Conservation (phyloP, 1,140 invertebrate genomes). For the Apis cerana region DNA sequence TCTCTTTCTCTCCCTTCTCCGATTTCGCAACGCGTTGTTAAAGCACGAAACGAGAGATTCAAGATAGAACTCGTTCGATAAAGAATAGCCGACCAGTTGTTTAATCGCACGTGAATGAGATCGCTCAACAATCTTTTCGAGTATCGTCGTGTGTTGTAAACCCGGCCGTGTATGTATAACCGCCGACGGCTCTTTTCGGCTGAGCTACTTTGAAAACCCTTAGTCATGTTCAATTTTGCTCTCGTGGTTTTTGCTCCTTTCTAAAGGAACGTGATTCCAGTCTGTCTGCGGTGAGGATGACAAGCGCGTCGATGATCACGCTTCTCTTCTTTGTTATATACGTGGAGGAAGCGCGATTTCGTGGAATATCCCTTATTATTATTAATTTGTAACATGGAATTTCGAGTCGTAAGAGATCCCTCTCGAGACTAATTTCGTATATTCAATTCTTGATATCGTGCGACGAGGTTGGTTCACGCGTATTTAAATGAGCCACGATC, state of each 20-base stretch:
- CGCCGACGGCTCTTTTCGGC: neutral
- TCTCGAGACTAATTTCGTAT: no score
- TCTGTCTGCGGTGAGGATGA: neutral
- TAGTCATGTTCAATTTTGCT: neutral
- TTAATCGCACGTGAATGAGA: conserved; percentile 28
- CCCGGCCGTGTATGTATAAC: neutral
- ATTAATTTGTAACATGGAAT: neutral
- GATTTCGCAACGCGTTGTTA: neutral
- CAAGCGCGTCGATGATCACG: neutral
- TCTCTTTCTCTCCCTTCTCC: no score
- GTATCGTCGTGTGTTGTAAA: conserved; percentile 15
- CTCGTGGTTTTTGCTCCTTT: neutral
- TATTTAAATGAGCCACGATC: no score
- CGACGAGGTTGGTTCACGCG: neutral
- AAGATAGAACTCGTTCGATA: neutral
- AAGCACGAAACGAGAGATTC: neutral
- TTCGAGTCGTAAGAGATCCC: no score
- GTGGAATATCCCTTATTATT: no score
- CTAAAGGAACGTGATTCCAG: neutral
- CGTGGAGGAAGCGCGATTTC: neutral
- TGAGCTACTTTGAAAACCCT: neutral
- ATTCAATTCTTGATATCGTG: neutral
- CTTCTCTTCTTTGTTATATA: no score
- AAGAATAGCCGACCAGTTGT: conserved; percentile 10
- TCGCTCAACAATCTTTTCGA: conserved; percentile 10